A percentile compares a stretch with the other conserved stretches of the same genome.
phyloP scores from a whole-genome alignment of 2,888 invertebrate species.

The Autographa gamma region DNA sequence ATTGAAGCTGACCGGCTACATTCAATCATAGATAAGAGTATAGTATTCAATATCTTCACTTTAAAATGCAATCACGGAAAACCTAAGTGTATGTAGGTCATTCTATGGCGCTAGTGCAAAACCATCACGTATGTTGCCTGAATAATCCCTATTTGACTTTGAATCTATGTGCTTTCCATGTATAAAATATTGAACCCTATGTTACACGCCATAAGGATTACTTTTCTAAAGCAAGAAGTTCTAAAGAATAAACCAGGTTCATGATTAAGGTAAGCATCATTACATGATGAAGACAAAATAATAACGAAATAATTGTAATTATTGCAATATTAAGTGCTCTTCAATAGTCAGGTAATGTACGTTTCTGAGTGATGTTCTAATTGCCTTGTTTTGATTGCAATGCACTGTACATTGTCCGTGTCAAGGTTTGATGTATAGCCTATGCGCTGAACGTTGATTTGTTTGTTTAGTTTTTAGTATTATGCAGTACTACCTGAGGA shows the following conservation, averaged over 20 bases:
- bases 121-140: background rate
- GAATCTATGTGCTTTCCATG: background rate
- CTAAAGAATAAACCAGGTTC: background rate
- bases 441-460: background rate
- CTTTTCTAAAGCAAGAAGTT: background rate
- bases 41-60: background rate
- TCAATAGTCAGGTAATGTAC: conserved; percentile 18
- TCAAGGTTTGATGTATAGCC: background rate
- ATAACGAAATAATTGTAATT: background rate
- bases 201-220: background rate
- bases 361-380: conserved; percentile 30
- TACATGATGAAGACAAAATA: background rate
- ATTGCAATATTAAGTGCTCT: background rate
- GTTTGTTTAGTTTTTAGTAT: background rate
- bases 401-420: conserved; percentile 16
- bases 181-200: background rate
- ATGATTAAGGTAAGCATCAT: background rate
- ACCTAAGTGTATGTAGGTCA: background rate
- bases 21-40: too few relatives aligned
- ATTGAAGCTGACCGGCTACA: background rate
- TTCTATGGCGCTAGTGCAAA: background rate
- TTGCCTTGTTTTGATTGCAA: conserved; percentile 34
- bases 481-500: background rate
- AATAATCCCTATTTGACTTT: background rate
- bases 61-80: background rate